Conservation (phyloP, 2,113 vertebrate genomes). For the Protobothrops mucrosquamatus region DNA sequence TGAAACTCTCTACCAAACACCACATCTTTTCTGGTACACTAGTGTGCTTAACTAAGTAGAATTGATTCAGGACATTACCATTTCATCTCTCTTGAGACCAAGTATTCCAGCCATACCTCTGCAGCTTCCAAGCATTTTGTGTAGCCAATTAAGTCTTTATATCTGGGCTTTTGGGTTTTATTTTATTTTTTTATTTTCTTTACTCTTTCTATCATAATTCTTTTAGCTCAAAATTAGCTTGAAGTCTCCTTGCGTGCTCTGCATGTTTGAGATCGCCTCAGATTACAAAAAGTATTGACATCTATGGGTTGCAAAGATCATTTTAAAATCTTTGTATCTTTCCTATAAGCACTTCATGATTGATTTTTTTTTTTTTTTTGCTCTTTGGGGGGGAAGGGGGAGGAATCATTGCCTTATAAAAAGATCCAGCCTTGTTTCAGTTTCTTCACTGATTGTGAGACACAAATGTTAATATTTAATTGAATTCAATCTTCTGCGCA, state of each 20-base stretch:
- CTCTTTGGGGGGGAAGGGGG: neutral
- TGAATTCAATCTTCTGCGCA: neutral
- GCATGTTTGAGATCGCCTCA: neutral
- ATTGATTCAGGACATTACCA: neutral
- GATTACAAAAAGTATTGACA: neutral
- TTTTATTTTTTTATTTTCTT: neutral
- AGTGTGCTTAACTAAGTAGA: neutral
- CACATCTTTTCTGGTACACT: neutral
- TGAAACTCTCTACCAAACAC: neutral
- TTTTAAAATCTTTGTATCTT: neutral
- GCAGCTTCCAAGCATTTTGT: neutral
- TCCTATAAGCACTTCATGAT: neutral
- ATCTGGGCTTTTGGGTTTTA: neutral
- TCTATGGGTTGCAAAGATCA: neutral
- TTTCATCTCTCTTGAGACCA: neutral
- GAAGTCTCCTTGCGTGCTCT: neutral
- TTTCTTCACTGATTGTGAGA: neutral
- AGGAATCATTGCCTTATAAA: neutral
- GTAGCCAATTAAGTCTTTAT: neutral
- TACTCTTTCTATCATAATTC: neutral
- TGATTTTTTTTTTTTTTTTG: neutral
- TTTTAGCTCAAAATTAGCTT: neutral
- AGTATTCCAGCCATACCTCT: neutral
- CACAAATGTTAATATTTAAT: neutral
- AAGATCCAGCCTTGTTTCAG: neutral